Evolutionary conservation across 1,140 invertebrate species (phyloP).

Genomic region (Macrostomum lignano): DNA sequence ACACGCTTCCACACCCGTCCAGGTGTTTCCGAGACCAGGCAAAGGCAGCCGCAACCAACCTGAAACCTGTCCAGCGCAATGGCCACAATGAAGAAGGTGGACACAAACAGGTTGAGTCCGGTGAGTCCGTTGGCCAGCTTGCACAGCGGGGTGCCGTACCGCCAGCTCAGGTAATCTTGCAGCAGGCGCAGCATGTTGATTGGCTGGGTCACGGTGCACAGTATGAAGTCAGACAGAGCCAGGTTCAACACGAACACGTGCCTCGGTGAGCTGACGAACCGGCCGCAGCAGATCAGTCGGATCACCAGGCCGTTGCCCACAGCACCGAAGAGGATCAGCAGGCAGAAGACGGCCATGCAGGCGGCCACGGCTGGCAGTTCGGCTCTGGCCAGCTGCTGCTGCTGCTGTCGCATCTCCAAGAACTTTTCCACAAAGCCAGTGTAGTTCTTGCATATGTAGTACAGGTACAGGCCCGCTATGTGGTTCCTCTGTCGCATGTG

Average conservation of each 20-base stretch:
- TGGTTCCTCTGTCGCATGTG: too few species aligned
- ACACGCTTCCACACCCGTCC: too few species aligned
- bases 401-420: too few species aligned
- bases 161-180: too few species aligned
- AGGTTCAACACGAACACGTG: conserved; percentile 69
- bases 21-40: too few species aligned
- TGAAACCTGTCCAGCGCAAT: conserved; percentile 50
- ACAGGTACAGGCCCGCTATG: too few species aligned
- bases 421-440: too few species aligned
- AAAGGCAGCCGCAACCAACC: too few species aligned
- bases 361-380: conserved; percentile 12
- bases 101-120: conserved; percentile 56
- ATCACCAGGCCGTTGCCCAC: conserved; percentile 53
- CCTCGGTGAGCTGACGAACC: conserved; percentile 48
- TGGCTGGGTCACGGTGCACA: conserved; percentile 55
- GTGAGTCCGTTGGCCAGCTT: conserved; percentile 49
- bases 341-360: conserved; percentile 34
- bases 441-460: too few species aligned
- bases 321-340: conserved; percentile 44
- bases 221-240: conserved; percentile 49
- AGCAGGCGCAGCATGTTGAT: conserved; percentile 53
- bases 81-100: conserved; percentile 56
- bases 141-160: too few species aligned
- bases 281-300: conserved; percentile 42
- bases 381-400: too few species aligned